Base-by-base conservation (phyloP, 92 coral and sea anemone species). In the Porites divaricata region DNA sequence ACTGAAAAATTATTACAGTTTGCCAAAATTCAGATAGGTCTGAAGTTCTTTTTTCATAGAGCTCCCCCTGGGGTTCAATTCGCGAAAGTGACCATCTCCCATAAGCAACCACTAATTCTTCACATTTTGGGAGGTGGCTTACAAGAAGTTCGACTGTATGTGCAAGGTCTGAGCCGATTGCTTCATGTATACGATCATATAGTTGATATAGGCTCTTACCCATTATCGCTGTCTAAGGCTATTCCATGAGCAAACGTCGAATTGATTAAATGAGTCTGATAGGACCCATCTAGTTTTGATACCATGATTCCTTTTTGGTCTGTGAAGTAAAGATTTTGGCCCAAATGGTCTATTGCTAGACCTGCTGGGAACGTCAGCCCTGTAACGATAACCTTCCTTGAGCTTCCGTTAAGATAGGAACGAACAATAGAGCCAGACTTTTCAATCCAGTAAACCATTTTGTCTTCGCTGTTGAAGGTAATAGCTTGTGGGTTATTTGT, bases 331-430 rank as follows among this genome's bases (percentile, higher is more conserved):
- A 92, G 84, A 68, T 89, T 92, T 80, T 92, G 89, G n/a, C 80
- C 95, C n/a, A 87, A 53, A 83, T 85, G 79, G 89, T 92, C 95
- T 15, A 92, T 83, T 59, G 93, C 95, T 50, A 92, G 88, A 20
- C 93, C 91, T 74, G 90, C 77, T 22, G 95, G 95, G 19, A 8
- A 45, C 22, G 76, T 85, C 12, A 89, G 68, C 21, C 93, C 93
- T 35, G 82, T 70, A 17, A 90, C 63, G n/a, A 95, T 66, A 54
- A 89, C 81, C 69, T 76, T 74, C 49, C 88, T 86, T 5, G 19
- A 86, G 26, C 84, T 87, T 13, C 93, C 93, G 65, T 90, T 81
- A 13, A 90, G 81, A 57, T 81, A 68, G 2, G 90, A 69, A 16
- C 88, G 88, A 76, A 80, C 83, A 20, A 90, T 77, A 22, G 81